phyloP scores from a whole-genome alignment of 2,888 invertebrate species.

The Limnephilus marmoratus region DNA sequence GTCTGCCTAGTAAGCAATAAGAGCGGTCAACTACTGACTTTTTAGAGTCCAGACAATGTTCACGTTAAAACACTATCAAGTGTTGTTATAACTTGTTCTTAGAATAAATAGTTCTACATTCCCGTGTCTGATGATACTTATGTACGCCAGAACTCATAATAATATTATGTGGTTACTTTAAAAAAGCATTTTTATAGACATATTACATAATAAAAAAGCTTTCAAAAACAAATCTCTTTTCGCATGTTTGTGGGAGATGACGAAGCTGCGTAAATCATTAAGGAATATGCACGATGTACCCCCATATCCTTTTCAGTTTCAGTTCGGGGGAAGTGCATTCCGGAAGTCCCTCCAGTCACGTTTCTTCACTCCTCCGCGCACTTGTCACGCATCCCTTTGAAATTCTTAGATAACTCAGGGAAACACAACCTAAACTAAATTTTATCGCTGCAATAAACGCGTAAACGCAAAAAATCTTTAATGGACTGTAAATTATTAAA shows the following conservation, averaged over 20 bases:
- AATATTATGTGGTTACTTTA: neutral
- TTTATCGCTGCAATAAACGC: neutral
- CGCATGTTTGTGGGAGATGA: neutral
- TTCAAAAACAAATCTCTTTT: neutral
- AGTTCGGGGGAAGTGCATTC: conserved; percentile 36
- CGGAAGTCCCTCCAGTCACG: conserved; percentile 26
- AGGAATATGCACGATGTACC: conserved; percentile 2
- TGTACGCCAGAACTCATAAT: no score
- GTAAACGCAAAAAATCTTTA: no score
- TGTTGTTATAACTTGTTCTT: no score
- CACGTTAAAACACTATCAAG: no score
- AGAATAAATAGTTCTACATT: no score
- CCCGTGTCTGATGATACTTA: no score
- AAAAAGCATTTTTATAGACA: neutral
- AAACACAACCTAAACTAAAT: neutral
- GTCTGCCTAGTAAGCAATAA: no score
- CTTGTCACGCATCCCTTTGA: conserved; percentile 41
- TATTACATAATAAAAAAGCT: neutral
- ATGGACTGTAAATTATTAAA: no score
- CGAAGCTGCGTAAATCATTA: neutral
- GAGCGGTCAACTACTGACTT: no score
- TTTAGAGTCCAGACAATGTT: no score
- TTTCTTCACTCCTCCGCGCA: conserved; percentile 23
- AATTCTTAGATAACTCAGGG: conserved; percentile 27
- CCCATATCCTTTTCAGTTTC: neutral